These are phyloP conservation scores for Heliconius eleuchia DNA, from an alignment of 1,140 invertebrate species.

Conservation along the genomic window DNA sequence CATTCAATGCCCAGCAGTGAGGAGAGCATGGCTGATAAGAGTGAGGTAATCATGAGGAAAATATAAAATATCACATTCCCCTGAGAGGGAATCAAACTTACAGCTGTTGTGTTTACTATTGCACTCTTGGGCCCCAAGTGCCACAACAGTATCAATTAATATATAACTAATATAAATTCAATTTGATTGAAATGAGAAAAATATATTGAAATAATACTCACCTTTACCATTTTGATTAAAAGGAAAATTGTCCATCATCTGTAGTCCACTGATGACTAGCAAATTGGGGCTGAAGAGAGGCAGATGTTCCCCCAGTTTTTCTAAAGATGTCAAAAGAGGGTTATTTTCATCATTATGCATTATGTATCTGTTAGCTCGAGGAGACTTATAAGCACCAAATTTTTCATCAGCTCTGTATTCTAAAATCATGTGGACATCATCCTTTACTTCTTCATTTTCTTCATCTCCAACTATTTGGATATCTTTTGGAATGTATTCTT, in stretches of 20 bases:
- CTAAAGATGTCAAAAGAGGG: slow-evolving; percentile 88
- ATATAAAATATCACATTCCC: no score
- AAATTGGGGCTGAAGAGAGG: slow-evolving; percentile 86
- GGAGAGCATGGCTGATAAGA: no score
- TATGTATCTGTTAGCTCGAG: slow-evolving; percentile 93
- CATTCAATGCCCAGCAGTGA: no score
- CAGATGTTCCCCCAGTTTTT: slow-evolving; percentile 86
- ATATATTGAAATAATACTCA: slow-evolving; percentile 34
- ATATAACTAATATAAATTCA: no score
- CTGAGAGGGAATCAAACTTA: no score
- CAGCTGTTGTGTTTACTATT: no score
- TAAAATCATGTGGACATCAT: slow-evolving; percentile 92
- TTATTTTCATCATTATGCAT: slow-evolving; percentile 93
- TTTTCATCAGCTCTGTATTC: slow-evolving; percentile 86
- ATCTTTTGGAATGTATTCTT: slow-evolving; percentile 81
- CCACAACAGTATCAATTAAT: no score
- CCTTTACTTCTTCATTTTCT: slow-evolving; percentile 81
- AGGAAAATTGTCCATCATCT: slow-evolving; percentile 96
- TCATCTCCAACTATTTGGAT: slow-evolving; percentile 84
- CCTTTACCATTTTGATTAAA: slow-evolving; percentile 83
- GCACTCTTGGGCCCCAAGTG: no score
- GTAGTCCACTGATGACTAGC: slow-evolving; percentile 91
- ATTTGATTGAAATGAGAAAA: no score
- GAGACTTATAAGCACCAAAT: slow-evolving; percentile 89
- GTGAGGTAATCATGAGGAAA: no score